These are phyloP conservation scores for Lepidochitona cinerea DNA, from an alignment of 2,888 invertebrate genomes.

Conservation along the genomic window DNA sequence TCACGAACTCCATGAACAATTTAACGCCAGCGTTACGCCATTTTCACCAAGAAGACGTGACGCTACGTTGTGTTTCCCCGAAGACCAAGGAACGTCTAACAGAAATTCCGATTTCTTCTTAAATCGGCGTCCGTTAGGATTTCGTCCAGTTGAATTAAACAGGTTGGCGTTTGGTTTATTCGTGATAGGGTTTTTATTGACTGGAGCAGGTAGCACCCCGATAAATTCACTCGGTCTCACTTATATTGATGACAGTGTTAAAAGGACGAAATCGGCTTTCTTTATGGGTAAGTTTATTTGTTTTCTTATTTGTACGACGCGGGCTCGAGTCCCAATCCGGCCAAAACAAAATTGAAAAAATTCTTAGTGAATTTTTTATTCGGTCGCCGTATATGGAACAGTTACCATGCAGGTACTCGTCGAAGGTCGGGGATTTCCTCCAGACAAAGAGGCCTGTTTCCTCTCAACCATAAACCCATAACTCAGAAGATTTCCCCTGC, in stretches of 20 bases:
- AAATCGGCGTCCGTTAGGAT: too few relatives aligned
- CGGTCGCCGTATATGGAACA: too few relatives aligned
- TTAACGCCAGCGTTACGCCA: background rate
- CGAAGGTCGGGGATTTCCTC: too few relatives aligned
- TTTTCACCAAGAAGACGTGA: background rate
- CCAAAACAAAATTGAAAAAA: too few relatives aligned
- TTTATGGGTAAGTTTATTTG: background rate
- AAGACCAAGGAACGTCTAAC: background rate
- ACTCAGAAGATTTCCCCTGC: too few relatives aligned
- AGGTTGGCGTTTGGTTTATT: background rate
- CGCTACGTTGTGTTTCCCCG: background rate
- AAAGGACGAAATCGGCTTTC: background rate
- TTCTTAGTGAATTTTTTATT: too few relatives aligned
- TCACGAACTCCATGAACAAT: background rate
- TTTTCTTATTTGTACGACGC: too few relatives aligned
- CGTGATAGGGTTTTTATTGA: background rate
- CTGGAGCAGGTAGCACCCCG: background rate
- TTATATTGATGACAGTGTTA: background rate
- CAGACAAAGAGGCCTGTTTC: too few relatives aligned
- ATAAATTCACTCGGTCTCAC: background rate
- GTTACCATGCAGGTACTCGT: too few relatives aligned
- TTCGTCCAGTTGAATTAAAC: background rate
- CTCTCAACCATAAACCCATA: too few relatives aligned
- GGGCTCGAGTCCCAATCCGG: too few relatives aligned
- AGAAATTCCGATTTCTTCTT: too few relatives aligned